Evolutionary conservation across 2,797 vertebrate genomes (phyloP).

Genomic region (Acrossocheilus fasciatus): DNA sequence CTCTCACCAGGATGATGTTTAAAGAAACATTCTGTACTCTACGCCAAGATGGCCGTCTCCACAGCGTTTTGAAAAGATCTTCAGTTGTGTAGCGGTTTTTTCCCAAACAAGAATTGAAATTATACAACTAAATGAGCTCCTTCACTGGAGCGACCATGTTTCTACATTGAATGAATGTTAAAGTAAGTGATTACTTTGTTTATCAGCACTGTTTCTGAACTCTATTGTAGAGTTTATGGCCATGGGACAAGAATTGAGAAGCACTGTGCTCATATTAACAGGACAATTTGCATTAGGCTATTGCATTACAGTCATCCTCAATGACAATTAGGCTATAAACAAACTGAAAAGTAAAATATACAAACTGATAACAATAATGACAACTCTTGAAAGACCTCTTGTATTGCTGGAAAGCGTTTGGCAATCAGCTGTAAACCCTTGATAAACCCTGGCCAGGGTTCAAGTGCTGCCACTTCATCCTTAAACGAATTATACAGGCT

Average conservation of each 20-base stretch:
- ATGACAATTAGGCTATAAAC: background rate
- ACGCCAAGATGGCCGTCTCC: background rate
- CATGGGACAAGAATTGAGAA: background rate
- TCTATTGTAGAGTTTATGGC: background rate
- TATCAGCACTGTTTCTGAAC: background rate
- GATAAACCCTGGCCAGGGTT: background rate
- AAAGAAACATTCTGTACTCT: background rate
- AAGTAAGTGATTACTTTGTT: background rate
- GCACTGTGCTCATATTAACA: too few species aligned
- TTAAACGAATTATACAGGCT: background rate
- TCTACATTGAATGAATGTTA: background rate
- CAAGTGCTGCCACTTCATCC: background rate
- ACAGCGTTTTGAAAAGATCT: background rate
- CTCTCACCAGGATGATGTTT: background rate
- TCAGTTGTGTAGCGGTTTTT: background rate
- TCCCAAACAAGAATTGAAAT: background rate
- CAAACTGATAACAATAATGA: background rate
- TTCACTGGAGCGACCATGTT: background rate
- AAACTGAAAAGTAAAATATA: background rate
- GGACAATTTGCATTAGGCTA: background rate
- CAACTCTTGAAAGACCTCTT: background rate
- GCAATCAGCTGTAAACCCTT: background rate
- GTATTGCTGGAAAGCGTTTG: background rate
- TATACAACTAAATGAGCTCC: background rate
- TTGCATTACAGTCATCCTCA: background rate